Evolutionary conservation across 1,140 invertebrate species (phyloP), one percentile per base, ranked within the genome.

Genomic region (Micrasema longulum): DNA sequence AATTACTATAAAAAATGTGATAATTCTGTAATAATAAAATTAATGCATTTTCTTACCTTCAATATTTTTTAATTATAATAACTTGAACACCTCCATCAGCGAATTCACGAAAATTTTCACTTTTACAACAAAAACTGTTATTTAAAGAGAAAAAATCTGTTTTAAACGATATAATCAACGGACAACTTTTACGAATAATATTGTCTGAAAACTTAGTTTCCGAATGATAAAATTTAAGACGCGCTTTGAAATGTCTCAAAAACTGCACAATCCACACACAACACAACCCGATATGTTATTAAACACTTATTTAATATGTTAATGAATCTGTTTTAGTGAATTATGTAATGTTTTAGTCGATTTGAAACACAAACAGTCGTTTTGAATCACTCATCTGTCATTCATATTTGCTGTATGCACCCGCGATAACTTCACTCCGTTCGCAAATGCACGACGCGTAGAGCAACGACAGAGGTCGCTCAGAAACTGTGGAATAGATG

Each of bases 371-470:
- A 48, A 7, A 48, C 47, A 48, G 7, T 7, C 7, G 47, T 55
- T 55, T 26, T 2, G 23, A 55, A 35, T 26, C 23, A 4, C 41
- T 60, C 55, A 38, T 38, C 9, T 60, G 36, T 60, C 55, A 60
- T 38, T 41, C 1, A 16, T 38, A 20, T 60, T 22, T 31, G 26
- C 14, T n/a, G 23, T 4, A 52, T 18, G 10, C 36, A 43, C 36
- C 41, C 55, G 55, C 18, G 22, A 10, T 4, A 22, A 60, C 55
- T 60, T 60, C 36, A 60, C 36, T 16, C 36, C 41, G 36, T 38
- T 60, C 36, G 55, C 2, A 22, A 60, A 38, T 10, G 55, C 55
- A 18, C 55, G 36, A 14, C 48, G 12, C 55, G 55, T 60, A 11
- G 16, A n/a, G 10, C 12, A 14, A 18, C 36, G 16, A 38, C 55